A percentile compares a stretch with the other conserved stretches of the same genome.
These are phyloP conservation scores for Andricus grossulariae DNA, from an alignment of 1,140 invertebrate species.

Conservation along the genomic window DNA sequence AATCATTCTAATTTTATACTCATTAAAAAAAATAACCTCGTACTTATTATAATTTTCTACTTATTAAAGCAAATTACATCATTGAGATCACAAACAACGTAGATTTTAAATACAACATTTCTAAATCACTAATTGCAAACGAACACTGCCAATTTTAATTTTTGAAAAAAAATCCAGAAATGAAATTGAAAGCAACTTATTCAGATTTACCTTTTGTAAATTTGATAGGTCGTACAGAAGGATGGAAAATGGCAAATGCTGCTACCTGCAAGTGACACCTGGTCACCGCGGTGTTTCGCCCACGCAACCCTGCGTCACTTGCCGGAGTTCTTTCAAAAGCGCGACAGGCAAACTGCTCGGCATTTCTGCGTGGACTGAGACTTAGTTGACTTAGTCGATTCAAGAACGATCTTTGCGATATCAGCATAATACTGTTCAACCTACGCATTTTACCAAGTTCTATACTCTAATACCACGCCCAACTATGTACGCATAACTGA, in stretches of 20 bases:
- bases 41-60: no score
- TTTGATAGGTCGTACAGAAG: no score
- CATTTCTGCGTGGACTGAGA: constrained; percentile 57
- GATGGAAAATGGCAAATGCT: constrained; percentile 41
- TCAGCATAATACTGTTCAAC: constrained; percentile 62
- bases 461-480: constrained; percentile 11
- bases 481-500: not conserved
- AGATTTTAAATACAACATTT: no score
- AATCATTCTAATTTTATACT: no score
- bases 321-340: constrained; percentile 13
- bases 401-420: constrained; percentile 46
- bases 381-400: constrained; percentile 37
- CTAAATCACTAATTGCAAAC: no score
- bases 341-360: constrained; percentile 30
- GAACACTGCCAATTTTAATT: no score
- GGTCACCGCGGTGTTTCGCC: constrained; percentile 40
- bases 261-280: constrained; percentile 54
- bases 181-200: not conserved
- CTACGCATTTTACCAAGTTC: constrained; percentile 49
- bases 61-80: no score
- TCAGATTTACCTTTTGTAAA: not conserved
- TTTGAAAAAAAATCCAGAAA: not conserved
- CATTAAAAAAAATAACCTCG: no score
- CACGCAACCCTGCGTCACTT: constrained; percentile 16
- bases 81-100: no score